Evolutionary conservation across 1,140 invertebrate genomes (phyloP), one percentile per base, ranked within the genome.

Genomic region (Camponotus pennsylvanicus): DNA sequence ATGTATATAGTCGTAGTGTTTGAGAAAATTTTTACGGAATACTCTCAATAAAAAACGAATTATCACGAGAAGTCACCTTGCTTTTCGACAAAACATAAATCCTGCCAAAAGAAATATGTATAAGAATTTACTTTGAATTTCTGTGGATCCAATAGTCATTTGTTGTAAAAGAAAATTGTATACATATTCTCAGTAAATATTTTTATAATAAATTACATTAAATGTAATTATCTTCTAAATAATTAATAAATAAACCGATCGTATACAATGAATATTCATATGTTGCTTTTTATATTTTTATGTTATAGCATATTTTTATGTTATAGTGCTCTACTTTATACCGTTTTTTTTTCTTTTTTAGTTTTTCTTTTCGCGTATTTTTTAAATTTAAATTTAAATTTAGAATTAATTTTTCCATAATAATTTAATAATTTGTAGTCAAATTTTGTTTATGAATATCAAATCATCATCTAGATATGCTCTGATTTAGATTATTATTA

Each of bases 21-120:
- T 55, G 69, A 73, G 63, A 83, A 83, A 83, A 83, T 57, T 83
- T 73, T 73, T 40, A 83, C 40, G 79, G 73, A n/a, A 37, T 73
- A 18, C 55, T 63, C 42, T 75, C 32, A 49, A 83, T 83, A 83
- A 75, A 73, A 73, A 42, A 42, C 21, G 55, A 61, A 83, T 27
- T 73, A 40, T n/a, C 2, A 45, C n/a, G 52, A 71, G 3, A 71
- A 71, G 67, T 21, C 67, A 37, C 52, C 45, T 15, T 7, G 21
- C 9, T 21, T 59, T 45, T 67, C 40, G 40, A 82, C 61, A 61
- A 71, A 52, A 82, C 49, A 45, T n/a, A 8, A 40, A 77, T 63
- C 21, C 27, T 45, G 34, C 37, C 11, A 32, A 15, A 13, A 63
- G 18, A 64, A 0, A 40, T 42, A 9, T 11, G 1, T 66, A 37